Conservation (phyloP, 1,140 invertebrate species). For the Chironomus tepperi region DNA sequence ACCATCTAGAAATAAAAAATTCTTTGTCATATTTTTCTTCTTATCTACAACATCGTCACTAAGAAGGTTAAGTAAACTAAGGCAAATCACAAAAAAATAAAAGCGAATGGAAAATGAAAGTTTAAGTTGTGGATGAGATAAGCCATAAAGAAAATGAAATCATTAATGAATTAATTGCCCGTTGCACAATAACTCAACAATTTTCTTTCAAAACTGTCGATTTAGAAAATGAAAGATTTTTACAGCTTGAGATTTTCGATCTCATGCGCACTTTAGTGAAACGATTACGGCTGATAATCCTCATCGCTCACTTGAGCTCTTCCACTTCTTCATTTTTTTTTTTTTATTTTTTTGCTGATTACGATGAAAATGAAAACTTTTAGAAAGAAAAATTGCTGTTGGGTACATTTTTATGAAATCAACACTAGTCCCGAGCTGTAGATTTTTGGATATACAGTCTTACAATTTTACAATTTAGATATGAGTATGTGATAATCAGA, state of each 20-base stretch:
- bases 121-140: not conserved
- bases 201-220: not conserved
- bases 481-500: too few species aligned
- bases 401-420: too few species aligned
- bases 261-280: not conserved
- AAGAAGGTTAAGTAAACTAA: too few species aligned
- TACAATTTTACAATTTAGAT: too few species aligned
- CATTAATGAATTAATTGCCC: slow-evolving; percentile 2
- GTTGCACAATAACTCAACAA: not conserved
- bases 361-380: slow-evolving; percentile 8
- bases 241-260: not conserved
- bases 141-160: not conserved
- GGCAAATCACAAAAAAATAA: not conserved
- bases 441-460: too few species aligned
- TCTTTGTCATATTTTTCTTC: too few species aligned
- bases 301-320: not conserved
- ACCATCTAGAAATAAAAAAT: too few species aligned
- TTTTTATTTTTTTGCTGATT: not conserved
- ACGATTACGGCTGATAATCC: not conserved
- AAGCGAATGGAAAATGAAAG: slow-evolving; percentile 1
- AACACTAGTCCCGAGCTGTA: too few species aligned
- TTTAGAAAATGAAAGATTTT: slow-evolving; percentile 5
- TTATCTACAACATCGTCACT: too few species aligned
- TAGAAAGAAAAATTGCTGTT: too few species aligned
- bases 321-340: not conserved